Conservation (phyloP, 2,113 vertebrate genomes). For the Channa maculata region DNA sequence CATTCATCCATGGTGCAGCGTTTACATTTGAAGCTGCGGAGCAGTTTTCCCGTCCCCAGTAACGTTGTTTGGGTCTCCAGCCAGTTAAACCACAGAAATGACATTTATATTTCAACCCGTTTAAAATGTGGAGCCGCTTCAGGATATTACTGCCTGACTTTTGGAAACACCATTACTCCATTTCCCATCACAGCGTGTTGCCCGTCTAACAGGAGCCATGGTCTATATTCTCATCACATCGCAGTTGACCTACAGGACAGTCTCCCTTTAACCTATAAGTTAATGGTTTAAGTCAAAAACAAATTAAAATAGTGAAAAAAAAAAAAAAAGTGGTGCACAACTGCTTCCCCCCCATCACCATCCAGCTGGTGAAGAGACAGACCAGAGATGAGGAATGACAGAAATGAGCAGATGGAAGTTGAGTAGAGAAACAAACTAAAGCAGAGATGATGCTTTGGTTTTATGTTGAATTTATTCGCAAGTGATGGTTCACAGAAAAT, state of each 20-base stretch:
- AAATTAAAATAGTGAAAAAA: not conserved
- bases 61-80: too few species aligned
- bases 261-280: not conserved
- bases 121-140: not conserved
- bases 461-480: not conserved
- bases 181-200: not conserved
- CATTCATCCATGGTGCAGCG: not conserved
- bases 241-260: not conserved
- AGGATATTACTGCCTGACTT: not conserved
- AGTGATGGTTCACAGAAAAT: not conserved
- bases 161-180: not conserved
- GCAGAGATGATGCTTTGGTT: not conserved
- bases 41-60: too few species aligned
- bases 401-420: constrained; percentile 22
- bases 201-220: not conserved
- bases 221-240: constrained; percentile 6
- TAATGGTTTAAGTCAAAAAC: not conserved
- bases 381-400: constrained; percentile 14
- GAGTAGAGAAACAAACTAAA: constrained; percentile 15
- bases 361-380: constrained; percentile 7
- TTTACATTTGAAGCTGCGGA: too few species aligned
- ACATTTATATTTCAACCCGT: not conserved
- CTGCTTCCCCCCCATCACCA: constrained; percentile 60
- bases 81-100: too few species aligned
- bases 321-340: constrained; percentile 24